phyloP scores from a whole-genome alignment of 2,113 vertebrate species.

The Varanus salvator region DNA sequence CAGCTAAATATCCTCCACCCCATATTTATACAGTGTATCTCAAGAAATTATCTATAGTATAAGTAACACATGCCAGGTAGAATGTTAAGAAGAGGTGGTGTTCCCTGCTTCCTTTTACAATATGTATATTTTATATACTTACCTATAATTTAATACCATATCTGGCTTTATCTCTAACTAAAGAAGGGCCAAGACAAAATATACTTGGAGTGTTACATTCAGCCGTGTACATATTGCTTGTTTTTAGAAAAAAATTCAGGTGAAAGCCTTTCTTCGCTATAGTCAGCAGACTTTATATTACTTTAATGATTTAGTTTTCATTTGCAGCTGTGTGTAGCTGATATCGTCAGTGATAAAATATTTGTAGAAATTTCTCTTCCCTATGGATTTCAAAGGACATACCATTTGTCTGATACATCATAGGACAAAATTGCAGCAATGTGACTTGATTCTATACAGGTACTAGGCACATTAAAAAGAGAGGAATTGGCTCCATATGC shows the following conservation, averaged over 20 bases:
- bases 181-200: neutral
- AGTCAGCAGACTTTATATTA: neutral
- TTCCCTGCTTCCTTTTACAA: neutral
- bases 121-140: neutral
- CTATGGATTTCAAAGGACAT: neutral
- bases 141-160: neutral
- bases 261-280: neutral
- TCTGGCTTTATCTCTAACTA: neutral
- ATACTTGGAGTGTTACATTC: neutral
- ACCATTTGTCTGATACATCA: constrained; percentile 3
- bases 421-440: constrained; percentile 3
- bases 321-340: constrained; percentile 10
- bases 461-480: neutral
- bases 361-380: neutral
- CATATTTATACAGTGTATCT: neutral
- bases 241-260: neutral
- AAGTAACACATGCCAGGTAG: neutral
- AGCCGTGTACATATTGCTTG: neutral
- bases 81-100: neutral
- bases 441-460: constrained; percentile 12
- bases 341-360: constrained; percentile 3
- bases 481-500: too few species aligned
- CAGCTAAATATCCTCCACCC: too few species aligned
- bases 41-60: neutral
- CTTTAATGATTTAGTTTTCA: constrained; percentile 4